These are phyloP conservation scores for Oceanites oceanicus DNA, from an alignment of 2,113 vertebrate species.

Conservation along the genomic window DNA sequence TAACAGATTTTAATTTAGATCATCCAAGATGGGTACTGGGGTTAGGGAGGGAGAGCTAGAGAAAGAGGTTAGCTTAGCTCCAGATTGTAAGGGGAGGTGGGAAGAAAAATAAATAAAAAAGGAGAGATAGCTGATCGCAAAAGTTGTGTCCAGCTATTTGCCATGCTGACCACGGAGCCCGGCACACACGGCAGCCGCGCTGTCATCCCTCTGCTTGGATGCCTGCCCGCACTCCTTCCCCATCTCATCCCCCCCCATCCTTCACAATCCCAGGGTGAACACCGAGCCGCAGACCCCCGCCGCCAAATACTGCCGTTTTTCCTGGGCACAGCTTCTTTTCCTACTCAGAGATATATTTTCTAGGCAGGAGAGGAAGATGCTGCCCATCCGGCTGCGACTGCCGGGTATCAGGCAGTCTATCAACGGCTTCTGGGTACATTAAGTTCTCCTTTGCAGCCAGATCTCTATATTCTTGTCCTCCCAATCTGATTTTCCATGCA, in stretches of 20 bases:
- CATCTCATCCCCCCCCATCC: neutral
- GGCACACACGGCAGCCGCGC: rapidly evolving
- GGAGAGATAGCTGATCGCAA: neutral
- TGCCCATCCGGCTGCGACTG: neutral
- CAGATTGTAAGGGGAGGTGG: neutral
- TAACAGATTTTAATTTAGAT: constrained; percentile 85
- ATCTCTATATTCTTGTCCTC: neutral
- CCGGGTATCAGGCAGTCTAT: neutral
- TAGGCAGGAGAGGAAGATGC: neutral
- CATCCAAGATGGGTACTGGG: constrained; percentile 36
- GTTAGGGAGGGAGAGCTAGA: neutral
- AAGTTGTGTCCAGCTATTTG: neutral
- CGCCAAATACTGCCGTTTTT: neutral
- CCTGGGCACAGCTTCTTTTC: neutral
- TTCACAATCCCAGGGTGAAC: neutral
- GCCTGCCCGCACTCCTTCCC: rapidly evolving
- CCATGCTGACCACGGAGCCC: constrained; percentile 15
- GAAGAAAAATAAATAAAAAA: neutral
- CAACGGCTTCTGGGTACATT: constrained; percentile 25
- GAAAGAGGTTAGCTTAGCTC: constrained; percentile 29
- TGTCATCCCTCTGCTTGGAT: neutral
- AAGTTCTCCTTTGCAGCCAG: neutral
- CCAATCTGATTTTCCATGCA: constrained; percentile 1
- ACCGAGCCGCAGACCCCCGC: rapidly evolving
- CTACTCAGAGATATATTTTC: neutral